These are phyloP conservation scores for Meiosimyza decipiens DNA, from an alignment of 2,888 invertebrate genomes.

Conservation along the genomic window DNA sequence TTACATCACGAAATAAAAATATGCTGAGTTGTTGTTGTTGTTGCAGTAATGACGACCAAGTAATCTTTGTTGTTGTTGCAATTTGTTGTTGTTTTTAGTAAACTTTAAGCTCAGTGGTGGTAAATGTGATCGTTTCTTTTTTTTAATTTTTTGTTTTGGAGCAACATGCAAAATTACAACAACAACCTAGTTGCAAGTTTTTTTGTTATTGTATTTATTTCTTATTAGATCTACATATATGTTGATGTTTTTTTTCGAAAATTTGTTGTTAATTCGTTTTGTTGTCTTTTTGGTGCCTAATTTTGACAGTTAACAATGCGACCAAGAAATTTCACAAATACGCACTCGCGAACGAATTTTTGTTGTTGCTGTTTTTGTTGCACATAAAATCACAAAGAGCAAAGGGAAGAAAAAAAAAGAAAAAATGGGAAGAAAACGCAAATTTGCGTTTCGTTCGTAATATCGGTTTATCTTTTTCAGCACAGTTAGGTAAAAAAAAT, in stretches of 20 bases:
- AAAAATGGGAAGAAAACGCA: background rate
- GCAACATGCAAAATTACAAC: too few relatives aligned
- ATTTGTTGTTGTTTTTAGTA: background rate
- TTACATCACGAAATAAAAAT: conserved; percentile 1
- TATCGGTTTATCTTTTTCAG: too few relatives aligned
- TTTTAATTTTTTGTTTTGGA: background rate
- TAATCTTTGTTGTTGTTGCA: conserved; percentile 1
- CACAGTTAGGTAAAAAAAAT: too few relatives aligned
- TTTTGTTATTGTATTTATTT: background rate
- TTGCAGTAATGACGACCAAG: conserved; percentile 3
- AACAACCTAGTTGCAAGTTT: background rate
- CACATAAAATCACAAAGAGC: background rate
- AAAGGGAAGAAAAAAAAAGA: background rate
- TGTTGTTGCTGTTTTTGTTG: conserved; percentile 14
- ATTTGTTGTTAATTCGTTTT: conserved; percentile 9
- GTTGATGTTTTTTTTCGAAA: background rate
- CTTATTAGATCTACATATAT: too few relatives aligned
- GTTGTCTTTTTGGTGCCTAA: conserved; percentile 14
- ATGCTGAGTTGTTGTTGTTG: background rate
- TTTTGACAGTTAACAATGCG: conserved; percentile 28
- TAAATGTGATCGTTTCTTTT: background rate
- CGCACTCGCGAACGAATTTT: background rate
- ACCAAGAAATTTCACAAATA: conserved; percentile 15
- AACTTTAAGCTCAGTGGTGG: too few relatives aligned
- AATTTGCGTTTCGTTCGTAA: background rate